Percentiles rank a stretch among this genome's conserved stretches.
Evolutionary conservation across 2,888 invertebrate genomes (phyloP).

Genomic region (Eupithecia vulgata): DNA sequence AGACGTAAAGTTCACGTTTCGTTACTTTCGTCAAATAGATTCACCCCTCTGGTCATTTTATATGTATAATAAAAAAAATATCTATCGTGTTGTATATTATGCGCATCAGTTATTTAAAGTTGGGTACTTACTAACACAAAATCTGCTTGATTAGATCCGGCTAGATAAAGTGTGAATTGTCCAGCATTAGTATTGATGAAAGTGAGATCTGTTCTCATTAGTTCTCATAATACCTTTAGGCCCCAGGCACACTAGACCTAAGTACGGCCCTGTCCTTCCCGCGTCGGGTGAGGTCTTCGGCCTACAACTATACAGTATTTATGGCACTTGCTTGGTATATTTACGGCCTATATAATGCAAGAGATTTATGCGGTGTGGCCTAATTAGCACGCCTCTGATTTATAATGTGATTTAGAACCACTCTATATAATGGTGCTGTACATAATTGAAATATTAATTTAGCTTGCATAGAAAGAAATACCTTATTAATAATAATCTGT

Average conservation of each 20-base stretch:
- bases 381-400: slow-evolving; percentile 76
- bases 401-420: slow-evolving; percentile 57
- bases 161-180: too few relatives aligned
- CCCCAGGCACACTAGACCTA: background rate
- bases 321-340: slow-evolving; percentile 72
- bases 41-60: too few relatives aligned
- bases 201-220: background rate
- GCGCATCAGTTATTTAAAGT: too few relatives aligned
- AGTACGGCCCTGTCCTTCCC: slow-evolving; percentile 41
- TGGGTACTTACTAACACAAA: too few relatives aligned
- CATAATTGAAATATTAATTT: background rate
- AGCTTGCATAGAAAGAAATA: background rate
- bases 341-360: slow-evolving; percentile 74
- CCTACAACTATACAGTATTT: slow-evolving; percentile 71
- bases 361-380: slow-evolving; percentile 75
- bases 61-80: too few relatives aligned
- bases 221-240: background rate
- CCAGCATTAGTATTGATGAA: too few relatives aligned
- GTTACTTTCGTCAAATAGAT: too few relatives aligned
- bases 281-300: slow-evolving; percentile 80
- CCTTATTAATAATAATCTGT: background rate
- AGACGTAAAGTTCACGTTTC: too few relatives aligned
- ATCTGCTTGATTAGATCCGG: too few relatives aligned
- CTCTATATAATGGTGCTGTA: slow-evolving; percentile 1
- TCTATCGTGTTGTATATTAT: too few relatives aligned